Evolutionary conservation across 2,113 vertebrate genomes (phyloP).

Genomic region (Anser brachyrhynchus): DNA sequence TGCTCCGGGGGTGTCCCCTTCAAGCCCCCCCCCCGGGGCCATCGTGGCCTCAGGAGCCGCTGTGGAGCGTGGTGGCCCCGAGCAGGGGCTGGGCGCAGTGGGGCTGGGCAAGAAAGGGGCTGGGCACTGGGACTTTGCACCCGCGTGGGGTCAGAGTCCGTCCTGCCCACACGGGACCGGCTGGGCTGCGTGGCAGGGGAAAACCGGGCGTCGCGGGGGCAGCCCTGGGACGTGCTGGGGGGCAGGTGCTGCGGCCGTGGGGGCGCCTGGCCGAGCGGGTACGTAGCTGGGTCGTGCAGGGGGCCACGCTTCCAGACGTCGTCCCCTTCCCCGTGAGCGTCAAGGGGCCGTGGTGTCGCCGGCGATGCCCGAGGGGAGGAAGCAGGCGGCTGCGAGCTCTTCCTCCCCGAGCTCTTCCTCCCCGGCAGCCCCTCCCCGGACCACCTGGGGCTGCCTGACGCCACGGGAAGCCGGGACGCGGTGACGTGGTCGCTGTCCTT

Average conservation of each 20-base stretch:
- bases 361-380: background rate
- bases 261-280: fast-evolving
- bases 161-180: background rate
- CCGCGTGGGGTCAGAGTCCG: background rate
- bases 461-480: background rate
- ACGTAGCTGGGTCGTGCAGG: background rate
- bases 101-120: background rate
- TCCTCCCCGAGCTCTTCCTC: constrained; percentile 23
- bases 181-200: fast-evolving
- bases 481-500: background rate
- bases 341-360: background rate
- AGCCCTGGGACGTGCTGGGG: background rate
- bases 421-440: background rate
- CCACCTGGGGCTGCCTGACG: constrained; percentile 33
- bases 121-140: background rate
- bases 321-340: background rate
- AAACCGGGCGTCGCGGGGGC: fast-evolving
- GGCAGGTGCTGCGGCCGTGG: background rate
- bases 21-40: fast-evolving
- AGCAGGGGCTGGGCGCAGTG: fast-evolving
- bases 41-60: background rate
- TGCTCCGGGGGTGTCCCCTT: background rate
- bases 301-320: fast-evolving
- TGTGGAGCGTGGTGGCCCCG: fast-evolving
- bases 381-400: background rate